A percentile compares a stretch with the other conserved stretches of the same genome.
These are phyloP conservation scores for Darevskia mixta DNA, from an alignment of 2,797 vertebrate genomes.

Conservation along the genomic window DNA sequence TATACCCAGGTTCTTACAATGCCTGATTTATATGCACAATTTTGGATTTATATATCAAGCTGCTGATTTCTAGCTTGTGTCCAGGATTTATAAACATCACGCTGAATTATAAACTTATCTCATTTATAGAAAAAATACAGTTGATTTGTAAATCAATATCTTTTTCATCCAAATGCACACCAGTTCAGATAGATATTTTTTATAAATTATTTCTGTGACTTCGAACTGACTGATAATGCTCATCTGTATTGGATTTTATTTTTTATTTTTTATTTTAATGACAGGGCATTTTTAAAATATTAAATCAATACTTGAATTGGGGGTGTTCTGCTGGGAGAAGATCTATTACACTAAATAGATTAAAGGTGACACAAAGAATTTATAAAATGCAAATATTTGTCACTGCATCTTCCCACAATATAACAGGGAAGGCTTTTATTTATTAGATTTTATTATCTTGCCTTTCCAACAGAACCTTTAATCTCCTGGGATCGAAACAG, in stretches of 20 bases:
- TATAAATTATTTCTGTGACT: conserved; percentile 27
- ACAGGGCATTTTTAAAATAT: conserved; percentile 26
- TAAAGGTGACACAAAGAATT: conserved; percentile 17
- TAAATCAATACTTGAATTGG: conserved; percentile 18
- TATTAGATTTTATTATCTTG: conserved; percentile 41
- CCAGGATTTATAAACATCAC: conserved; percentile 24
- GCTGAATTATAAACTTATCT: conserved; percentile 34
- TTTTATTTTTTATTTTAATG: not conserved
- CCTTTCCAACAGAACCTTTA: not conserved
- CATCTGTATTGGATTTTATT: not conserved
- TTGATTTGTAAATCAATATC: conserved; percentile 43
- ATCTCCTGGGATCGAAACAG: not conserved
- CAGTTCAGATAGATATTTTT: not conserved
- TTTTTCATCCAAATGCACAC: not conserved
- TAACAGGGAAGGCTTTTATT: conserved; percentile 9
- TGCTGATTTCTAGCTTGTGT: conserved; percentile 18
- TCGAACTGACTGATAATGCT: conserved; percentile 16
- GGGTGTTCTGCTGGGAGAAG: conserved; percentile 20
- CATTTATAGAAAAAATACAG: conserved; percentile 21
- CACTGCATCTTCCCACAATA: conserved; percentile 2
- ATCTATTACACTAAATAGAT: not conserved
- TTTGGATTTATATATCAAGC: conserved; percentile 37
- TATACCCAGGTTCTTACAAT: conserved; percentile 27
- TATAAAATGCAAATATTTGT: conserved; percentile 41
- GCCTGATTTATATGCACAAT: conserved; percentile 22